A percentile compares a stretch with the other conserved stretches of the same genome.
phyloP scores from a whole-genome alignment of 2,113 vertebrate genomes.

The Taxidea taxus region DNA sequence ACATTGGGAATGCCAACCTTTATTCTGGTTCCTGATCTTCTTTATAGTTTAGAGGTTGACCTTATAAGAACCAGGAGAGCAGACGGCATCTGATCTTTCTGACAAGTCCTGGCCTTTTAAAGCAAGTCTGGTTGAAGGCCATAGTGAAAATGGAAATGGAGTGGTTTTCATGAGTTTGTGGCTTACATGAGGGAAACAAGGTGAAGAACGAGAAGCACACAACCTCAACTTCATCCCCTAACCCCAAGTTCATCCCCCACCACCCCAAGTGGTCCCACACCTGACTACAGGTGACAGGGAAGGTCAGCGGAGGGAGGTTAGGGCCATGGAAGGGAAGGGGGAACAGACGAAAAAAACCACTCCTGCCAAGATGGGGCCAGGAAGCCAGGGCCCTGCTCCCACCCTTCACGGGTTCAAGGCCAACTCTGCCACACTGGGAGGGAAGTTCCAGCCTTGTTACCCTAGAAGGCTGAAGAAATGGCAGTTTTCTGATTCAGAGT shows the following conservation, averaged over 20 bases:
- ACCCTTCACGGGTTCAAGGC: background rate
- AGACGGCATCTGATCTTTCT: background rate
- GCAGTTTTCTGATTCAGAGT: background rate
- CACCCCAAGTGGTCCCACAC: too few relatives aligned
- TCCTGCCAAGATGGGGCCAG: background rate
- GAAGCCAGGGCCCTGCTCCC: background rate
- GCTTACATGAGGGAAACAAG: background rate
- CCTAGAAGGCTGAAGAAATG: background rate
- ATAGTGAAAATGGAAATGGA: background rate
- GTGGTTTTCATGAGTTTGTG: background rate
- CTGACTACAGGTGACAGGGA: too few relatives aligned
- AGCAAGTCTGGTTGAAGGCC: background rate
- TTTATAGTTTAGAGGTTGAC: background rate
- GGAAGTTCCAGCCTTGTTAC: background rate
- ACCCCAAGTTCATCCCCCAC: background rate
- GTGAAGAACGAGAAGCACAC: background rate
- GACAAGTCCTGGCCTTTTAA: background rate
- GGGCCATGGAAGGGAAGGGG: background rate
- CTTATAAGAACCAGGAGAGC: background rate
- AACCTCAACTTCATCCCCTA: background rate
- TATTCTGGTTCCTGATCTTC: background rate
- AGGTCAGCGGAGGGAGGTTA: background rate
- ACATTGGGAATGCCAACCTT: background rate
- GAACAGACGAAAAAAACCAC: background rate
- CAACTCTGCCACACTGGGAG: background rate